Base-by-base conservation (phyloP, 2,888 invertebrate species). In the Idaea biselata region DNA sequence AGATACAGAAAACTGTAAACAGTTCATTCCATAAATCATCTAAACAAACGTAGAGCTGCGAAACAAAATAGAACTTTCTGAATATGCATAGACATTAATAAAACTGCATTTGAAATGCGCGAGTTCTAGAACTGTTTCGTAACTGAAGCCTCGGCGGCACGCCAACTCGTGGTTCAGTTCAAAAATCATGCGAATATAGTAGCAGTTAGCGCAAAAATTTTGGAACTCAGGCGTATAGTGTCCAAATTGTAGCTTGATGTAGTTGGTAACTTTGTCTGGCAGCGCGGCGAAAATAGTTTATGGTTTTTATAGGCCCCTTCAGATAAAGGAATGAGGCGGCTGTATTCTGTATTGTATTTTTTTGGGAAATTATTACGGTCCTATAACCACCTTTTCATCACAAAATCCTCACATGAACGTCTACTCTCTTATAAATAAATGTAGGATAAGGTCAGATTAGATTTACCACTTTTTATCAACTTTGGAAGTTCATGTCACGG, bases 61-160 rank as follows among this genome's bases (percentile, higher is more conserved):
- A 74, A 84, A 81, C 81, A 80, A 79, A 82, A 78, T 78, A 72
- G 66, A 81, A 83, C 84, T 82, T 71, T 79, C 86, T 86, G 77
- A 85, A 87, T 87, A 88, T 89, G 84, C 86, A 88, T 82, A 78
- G 78, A 76, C 79, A 70, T 79, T 84, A 84, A 84, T 87, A 84
- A 84, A 85, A 83, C 81, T 76, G 76, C 68, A 77, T 83, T 80
- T 78, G 77, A 76, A 79, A 81, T 78, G 77, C 72, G 70, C 72
- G 71, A 63, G 66, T 8, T 67, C 68, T 63, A 73, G 73, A 76
- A 78, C 78, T 79, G 81, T 77, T 62, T 73, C 71, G 68, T 63
- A 64, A 76, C 76, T 81, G 79, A 81, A 73, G 81, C 81, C 87
- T 83, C 83, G 68, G 62, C 77, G 81, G 84, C 73, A 78, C 71